Conservation (phyloP, 2,113 vertebrate genomes). For the Neodontobutis hainanensis region DNA sequence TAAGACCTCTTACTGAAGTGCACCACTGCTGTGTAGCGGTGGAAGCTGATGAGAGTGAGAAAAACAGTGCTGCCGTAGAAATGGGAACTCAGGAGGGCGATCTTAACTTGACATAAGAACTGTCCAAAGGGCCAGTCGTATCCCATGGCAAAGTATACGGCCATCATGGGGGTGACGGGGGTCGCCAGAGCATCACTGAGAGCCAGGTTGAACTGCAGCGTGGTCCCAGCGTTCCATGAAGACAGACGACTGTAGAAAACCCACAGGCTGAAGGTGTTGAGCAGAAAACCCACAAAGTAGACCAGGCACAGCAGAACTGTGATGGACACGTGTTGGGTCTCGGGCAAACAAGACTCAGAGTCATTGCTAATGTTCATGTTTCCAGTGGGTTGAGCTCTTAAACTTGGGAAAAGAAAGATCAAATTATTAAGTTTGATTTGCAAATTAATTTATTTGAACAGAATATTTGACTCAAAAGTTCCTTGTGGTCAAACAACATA, state of each 20-base stretch:
- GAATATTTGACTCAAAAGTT: no score
- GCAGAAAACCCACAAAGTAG: constrained; percentile 66
- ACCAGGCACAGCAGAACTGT: constrained; percentile 67
- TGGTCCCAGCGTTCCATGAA: constrained; percentile 72
- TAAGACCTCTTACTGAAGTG: constrained; percentile 59
- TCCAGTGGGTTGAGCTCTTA: neutral
- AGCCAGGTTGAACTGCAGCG: constrained; percentile 79
- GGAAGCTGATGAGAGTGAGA: constrained; percentile 77
- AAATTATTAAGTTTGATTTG: neutral
- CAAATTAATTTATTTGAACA: no score
- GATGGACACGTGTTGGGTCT: constrained; percentile 46
- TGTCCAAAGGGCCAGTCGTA: constrained; percentile 71
- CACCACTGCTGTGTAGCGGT: constrained; percentile 68
- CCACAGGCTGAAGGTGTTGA: constrained; percentile 71
- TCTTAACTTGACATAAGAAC: constrained; percentile 72
- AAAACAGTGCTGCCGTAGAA: constrained; percentile 77
- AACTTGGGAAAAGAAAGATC: constrained; percentile 18
- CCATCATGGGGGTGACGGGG: constrained; percentile 66
- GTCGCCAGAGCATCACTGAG: constrained; percentile 71
- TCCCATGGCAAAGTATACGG: constrained; percentile 58
- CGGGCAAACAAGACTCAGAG: neutral
- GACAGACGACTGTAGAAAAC: constrained; percentile 73
- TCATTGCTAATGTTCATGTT: constrained; percentile 36
- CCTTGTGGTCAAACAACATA: no score
- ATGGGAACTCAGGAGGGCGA: constrained; percentile 67